Evolutionary conservation across 2,888 invertebrate genomes (phyloP).

Genomic region (Eristalis tenax): DNA sequence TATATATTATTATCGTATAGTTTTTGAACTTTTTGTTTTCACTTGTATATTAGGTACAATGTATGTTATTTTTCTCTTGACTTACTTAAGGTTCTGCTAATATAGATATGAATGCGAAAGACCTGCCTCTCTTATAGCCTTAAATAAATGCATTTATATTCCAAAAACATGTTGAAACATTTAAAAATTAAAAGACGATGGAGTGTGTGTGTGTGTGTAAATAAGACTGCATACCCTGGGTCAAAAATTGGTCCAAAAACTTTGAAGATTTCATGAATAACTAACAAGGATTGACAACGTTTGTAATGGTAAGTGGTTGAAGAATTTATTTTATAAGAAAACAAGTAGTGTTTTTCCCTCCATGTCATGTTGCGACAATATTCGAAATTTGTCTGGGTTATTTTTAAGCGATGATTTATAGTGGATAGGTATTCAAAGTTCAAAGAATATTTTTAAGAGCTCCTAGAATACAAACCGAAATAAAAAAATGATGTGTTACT

Average conservation of each 20-base stretch:
- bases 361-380: background rate
- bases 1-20: background rate
- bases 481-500: background rate
- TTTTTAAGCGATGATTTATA: background rate
- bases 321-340: too few relatives aligned
- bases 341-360: background rate
- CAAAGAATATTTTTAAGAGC: background rate
- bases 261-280: background rate
- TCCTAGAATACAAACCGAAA: background rate
- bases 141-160: constrained; percentile 6
- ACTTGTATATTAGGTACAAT: constrained; percentile 12
- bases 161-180: background rate
- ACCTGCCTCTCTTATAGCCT: constrained; percentile 33
- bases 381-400: background rate
- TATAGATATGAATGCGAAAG: constrained; percentile 19
- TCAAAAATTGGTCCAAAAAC: constrained; percentile 60
- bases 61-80: constrained; percentile 4
- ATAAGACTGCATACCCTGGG: constrained; percentile 70
- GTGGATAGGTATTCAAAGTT: background rate
- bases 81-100: constrained; percentile 64
- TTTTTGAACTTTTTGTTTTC: constrained; percentile 14
- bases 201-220: constrained; percentile 24
- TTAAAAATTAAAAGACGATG: background rate
- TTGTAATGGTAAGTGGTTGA: background rate
- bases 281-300: background rate